A percentile compares a stretch with the other conserved stretches of the same genome.
Evolutionary conservation across 2,888 invertebrate genomes (phyloP).

Genomic region (Hypercompe scribonia): DNA sequence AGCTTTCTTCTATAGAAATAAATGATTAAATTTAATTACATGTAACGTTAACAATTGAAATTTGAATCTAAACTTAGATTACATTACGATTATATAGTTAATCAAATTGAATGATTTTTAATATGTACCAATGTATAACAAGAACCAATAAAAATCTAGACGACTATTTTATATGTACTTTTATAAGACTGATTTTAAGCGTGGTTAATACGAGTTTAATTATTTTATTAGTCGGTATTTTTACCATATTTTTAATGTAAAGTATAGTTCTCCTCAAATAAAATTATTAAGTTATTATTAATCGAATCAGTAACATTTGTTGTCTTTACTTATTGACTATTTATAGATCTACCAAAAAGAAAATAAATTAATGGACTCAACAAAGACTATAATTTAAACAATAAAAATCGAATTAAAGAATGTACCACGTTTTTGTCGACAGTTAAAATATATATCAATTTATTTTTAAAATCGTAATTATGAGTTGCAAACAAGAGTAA

Average conservation of each 20-base stretch:
- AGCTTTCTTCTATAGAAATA: neutral
- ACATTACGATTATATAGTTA: neutral
- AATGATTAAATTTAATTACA: neutral
- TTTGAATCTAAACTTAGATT: neutral
- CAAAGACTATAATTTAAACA: no score
- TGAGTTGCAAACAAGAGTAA: constrained; percentile 25
- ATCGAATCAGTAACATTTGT: neutral
- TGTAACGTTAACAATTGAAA: neutral
- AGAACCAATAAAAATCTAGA: neutral
- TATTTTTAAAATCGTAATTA: neutral
- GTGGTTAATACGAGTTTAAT: neutral
- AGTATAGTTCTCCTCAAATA: neutral
- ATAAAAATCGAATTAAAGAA: no score
- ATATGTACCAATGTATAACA: neutral
- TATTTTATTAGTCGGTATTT: neutral
- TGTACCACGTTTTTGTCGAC: neutral
- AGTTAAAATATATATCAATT: neutral
- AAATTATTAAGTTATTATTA: neutral
- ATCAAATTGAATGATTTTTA: neutral
- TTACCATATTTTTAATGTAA: neutral
- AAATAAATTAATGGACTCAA: neutral
- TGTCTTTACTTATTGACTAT: neutral
- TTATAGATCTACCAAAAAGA: neutral
- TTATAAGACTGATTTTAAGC: neutral
- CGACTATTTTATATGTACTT: neutral